Base-by-base conservation (phyloP, 1,140 invertebrate genomes). In the Drosophila mojavensis region DNA sequence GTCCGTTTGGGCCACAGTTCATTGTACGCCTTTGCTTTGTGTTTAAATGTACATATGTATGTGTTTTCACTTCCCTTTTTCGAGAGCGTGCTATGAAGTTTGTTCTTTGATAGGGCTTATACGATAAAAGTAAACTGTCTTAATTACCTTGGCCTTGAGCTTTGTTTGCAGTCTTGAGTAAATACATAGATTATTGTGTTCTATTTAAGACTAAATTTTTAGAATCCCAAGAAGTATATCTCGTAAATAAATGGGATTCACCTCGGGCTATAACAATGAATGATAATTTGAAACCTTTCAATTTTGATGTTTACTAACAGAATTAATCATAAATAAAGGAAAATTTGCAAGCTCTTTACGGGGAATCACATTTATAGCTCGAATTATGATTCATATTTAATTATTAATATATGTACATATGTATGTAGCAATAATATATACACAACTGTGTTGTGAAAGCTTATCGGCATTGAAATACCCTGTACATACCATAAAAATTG, bases 11-110 rank as follows among this genome's bases (percentile, higher is more conserved):
- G 58, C 26, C 71, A 56, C 65, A 69, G 71, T 74, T 74, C 71
- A 74, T 69, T 74, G 71, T 58, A 63, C 65, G 58, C 50, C 36
- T 74, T 74, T 50, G 56, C 65, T 56, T 74, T 69, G 58, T 61
- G 50, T 39, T 74, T 24, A 20, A n/a, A n/a, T n/a, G n/a, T 20
- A 20, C 2, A 3, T 24, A 24, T 24, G 20, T 24, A 24, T 62
- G 13, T 64, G 17, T 7, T 24, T 17, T n/a, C 15, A 28, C 30
- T 28, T 61, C 15, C n/a, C 3, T 48, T 20, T 13, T 26, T 20
- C 7, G 4, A 17, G n/a, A 15, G n/a, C 10, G 6, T 17, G 9
- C 24, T 11, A 24, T 24, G 20, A 24, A 24, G 20, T 24, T 24
- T 36, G 45, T 62, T 30, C 45, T 50, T n/a, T 17, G 10, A 30